A percentile compares a stretch with the other conserved stretches of the same genome.
Conservation (phyloP, 2,797 vertebrate genomes). For the Yasuhikotakia modesta region DNA sequence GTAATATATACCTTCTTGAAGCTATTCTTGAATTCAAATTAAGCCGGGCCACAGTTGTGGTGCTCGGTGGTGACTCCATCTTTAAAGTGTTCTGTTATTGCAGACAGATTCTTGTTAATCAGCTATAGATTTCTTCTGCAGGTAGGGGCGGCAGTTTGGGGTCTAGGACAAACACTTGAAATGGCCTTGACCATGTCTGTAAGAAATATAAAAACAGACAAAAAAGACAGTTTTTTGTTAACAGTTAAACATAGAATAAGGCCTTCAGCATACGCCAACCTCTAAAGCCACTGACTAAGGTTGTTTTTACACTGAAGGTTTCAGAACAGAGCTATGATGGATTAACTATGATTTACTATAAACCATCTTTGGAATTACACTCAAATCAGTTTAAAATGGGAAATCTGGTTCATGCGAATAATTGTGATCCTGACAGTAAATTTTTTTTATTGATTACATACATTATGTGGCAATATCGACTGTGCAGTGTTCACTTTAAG, state of each 20-base stretch:
- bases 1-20: conserved; percentile 76
- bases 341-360: conserved; percentile 17
- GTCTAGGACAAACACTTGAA: conserved; percentile 9
- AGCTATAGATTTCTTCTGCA: conserved; percentile 32
- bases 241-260: not conserved
- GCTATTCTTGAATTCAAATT: conserved; percentile 69
- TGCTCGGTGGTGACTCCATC: conserved; percentile 23
- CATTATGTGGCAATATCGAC: too few relatives aligned
- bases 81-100: conserved; percentile 45
- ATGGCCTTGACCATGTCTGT: conserved; percentile 19
- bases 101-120: conserved; percentile 59
- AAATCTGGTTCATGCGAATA: too few relatives aligned
- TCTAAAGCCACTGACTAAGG: not conserved
- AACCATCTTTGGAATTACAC: not conserved
- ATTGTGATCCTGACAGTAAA: too few relatives aligned
- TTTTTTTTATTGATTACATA: too few relatives aligned
- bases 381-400: too few relatives aligned
- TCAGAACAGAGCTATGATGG: not conserved
- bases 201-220: not conserved
- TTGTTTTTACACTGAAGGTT: not conserved
- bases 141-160: not conserved
- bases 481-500: too few relatives aligned
- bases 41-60: conserved; percentile 51
- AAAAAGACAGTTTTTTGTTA: conserved; percentile 28
- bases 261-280: not conserved